Conservation (phyloP, 2,797 vertebrate species). For the Anguilla anguilla region DNA sequence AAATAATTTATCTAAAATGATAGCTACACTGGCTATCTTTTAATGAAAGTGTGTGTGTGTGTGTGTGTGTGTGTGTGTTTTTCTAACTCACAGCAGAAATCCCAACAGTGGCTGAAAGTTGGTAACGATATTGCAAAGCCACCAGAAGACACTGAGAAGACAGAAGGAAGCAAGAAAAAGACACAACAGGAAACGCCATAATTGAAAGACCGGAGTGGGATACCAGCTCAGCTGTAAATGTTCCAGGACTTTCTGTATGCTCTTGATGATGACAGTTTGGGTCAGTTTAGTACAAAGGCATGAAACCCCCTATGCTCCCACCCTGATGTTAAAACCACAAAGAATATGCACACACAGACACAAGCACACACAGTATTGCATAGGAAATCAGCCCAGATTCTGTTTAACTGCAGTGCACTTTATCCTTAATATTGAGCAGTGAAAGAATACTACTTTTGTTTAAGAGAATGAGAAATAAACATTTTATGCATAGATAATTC, state of each 20-base stretch:
- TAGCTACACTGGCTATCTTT: no score
- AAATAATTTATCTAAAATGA: no score
- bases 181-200: slow-evolving; percentile 64
- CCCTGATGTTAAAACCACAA: slow-evolving; percentile 5
- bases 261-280: slow-evolving; percentile 33
- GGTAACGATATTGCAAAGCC: slow-evolving; percentile 63
- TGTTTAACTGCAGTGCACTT: not conserved
- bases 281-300: slow-evolving; percentile 33
- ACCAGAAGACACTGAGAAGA: slow-evolving; percentile 61
- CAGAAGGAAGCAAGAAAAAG: slow-evolving; percentile 63
- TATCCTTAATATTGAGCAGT: not conserved
- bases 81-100: slow-evolving; percentile 61
- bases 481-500: not conserved
- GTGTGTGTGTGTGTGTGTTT: slow-evolving; percentile 17
- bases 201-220: slow-evolving; percentile 6
- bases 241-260: slow-evolving; percentile 37
- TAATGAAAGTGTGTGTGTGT: slow-evolving; percentile 28
- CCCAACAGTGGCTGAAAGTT: slow-evolving; percentile 55
- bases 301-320: slow-evolving; percentile 16
- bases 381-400: not conserved
- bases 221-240: slow-evolving; percentile 18
- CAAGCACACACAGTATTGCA: slow-evolving; percentile 30
- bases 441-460: not conserved
- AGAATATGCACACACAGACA: slow-evolving; percentile 27
- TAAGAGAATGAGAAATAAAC: not conserved